Percentiles rank a stretch among this genome's conserved stretches.
phyloP scores from a whole-genome alignment of 2,113 vertebrate genomes.

The Gopherus flavomarginatus region DNA sequence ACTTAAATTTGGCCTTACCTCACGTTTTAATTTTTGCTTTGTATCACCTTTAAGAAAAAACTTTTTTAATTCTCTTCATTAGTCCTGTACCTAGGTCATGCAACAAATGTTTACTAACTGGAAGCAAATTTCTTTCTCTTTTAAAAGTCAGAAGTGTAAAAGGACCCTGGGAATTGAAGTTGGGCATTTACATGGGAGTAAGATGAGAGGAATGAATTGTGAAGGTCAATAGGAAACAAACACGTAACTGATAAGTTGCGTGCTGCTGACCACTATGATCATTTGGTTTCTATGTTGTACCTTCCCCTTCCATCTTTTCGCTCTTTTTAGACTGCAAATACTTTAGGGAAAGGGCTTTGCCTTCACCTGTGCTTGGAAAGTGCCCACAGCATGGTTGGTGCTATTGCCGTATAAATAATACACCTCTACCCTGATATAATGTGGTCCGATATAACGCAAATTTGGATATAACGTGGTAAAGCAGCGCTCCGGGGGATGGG shows the following conservation, averaged over 20 bases:
- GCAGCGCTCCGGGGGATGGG: too few species aligned
- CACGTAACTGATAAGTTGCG: accelerated
- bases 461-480: too few species aligned
- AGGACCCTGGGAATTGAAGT: not conserved
- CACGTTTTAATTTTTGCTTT: constrained; percentile 8
- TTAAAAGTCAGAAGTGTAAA: not conserved
- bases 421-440: too few species aligned
- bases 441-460: too few species aligned
- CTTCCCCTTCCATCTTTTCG: not conserved
- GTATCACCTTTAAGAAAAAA: not conserved
- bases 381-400: not conserved
- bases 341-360: not conserved
- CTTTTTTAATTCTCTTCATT: not conserved
- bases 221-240: not conserved
- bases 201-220: not conserved
- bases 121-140: not conserved
- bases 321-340: not conserved
- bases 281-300: accelerated
- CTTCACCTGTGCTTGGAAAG: not conserved
- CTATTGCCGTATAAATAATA: not conserved
- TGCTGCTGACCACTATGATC: not conserved
- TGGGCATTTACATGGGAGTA: not conserved
- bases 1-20: constrained; percentile 24
- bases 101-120: not conserved
- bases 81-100: not conserved